These are phyloP conservation scores for Addax nasomaculatus DNA, from an alignment of 2,113 vertebrate genomes.

Conservation along the genomic window DNA sequence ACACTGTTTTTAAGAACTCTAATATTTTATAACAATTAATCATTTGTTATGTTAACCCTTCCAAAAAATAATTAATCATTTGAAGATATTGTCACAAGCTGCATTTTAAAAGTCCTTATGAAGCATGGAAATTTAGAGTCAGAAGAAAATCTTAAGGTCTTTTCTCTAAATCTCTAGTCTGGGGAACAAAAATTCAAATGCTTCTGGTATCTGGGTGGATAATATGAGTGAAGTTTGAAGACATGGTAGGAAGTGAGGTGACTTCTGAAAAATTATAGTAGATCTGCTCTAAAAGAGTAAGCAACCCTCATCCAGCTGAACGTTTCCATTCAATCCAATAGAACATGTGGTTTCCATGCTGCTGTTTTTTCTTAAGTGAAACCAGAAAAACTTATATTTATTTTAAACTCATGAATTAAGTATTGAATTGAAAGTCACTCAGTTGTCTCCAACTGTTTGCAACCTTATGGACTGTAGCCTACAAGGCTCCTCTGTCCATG, in stretches of 20 bases:
- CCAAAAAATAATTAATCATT: neutral
- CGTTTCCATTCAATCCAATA: neutral
- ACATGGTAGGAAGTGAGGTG: neutral
- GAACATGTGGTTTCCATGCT: neutral
- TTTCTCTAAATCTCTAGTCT: neutral
- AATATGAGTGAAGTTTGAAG: neutral
- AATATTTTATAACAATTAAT: neutral
- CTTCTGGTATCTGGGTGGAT: neutral
- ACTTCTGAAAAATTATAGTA: neutral
- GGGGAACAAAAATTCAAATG: neutral
- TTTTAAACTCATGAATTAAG: neutral
- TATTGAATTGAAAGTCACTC: neutral
- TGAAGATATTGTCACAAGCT: neutral
- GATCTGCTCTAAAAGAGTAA: neutral
- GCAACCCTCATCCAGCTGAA: neutral
- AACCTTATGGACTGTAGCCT: neutral
- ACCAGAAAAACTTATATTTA: neutral
- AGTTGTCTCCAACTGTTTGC: neutral
- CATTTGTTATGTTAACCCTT: neutral
- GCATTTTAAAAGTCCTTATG: neutral
- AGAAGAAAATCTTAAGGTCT: neutral
- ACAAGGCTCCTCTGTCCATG: neutral
- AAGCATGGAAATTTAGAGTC: neutral
- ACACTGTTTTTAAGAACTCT: neutral
- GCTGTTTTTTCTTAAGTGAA: neutral